Base-by-base conservation (phyloP, 2,888 invertebrate genomes). In the Pegoplata infirma region DNA sequence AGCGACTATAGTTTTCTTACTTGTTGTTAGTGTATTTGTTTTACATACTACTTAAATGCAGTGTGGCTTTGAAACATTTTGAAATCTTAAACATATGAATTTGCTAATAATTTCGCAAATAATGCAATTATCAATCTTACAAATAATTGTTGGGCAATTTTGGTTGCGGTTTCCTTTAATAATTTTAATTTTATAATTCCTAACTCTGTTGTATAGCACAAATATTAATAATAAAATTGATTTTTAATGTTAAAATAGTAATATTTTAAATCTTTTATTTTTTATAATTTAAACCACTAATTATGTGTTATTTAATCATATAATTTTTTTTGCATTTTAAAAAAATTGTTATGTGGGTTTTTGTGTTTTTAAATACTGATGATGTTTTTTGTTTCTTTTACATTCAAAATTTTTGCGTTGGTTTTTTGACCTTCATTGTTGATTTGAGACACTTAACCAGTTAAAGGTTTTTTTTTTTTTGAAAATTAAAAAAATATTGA, bases 361-460 rank as follows among this genome's bases (percentile, higher is more conserved):
- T 49, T 28, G 59, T 47, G 2, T 61, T 8, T 36, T 25, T 25
- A 40, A 44, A 36, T 71, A 53, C 16, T 53, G 58, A 49, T 66
- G 19, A 66, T 74, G 46, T 36, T 47, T 40, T 59, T 67, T 6
- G 16, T 59, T 44, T 66, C 14, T 66, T 66, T 49, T 58, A n/a
- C 17, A 44, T 58, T 55, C 53, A 66, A 66, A 64, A 36, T 64
- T 7, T 16, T 74, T 69, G 79, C 79, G 79, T 79, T 75, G 75
- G 75, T 63, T 79, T 63, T 61, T 51, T 58, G 71, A 79, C 71
- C 79, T 79, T 75, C 75, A 51, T 47, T 63, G 75, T 56, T n/a
- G n/a, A n/a, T 63, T 73, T 69, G 53, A 67, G 71, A 67, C 51
- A 69, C 23, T 71, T 51, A 74, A 61, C 47, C 16, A 36, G 12